Evolutionary conservation across 1,140 invertebrate genomes (phyloP).

Genomic region (Melitaea cinxia): DNA sequence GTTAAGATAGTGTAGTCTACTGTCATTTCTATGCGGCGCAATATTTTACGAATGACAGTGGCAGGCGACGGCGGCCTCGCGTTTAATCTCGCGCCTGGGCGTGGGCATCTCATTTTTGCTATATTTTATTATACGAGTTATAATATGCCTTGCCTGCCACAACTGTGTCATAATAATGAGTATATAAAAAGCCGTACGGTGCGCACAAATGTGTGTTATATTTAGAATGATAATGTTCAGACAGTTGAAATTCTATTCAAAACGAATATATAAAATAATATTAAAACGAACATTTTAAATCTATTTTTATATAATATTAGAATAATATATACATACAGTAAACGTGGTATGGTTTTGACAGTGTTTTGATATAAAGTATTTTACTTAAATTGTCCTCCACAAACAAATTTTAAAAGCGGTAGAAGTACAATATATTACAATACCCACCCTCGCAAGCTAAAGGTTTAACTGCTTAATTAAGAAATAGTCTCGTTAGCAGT

Average conservation of each 20-base stretch:
- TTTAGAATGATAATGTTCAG: neutral
- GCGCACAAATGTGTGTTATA: neutral
- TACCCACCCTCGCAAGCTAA: constrained; percentile 38
- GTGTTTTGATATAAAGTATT: neutral
- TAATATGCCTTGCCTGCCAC: constrained; percentile 26
- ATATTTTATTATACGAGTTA: constrained; percentile 26
- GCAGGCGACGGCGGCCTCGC: constrained; percentile 44
- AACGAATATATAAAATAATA: neutral
- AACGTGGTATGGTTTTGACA: neutral
- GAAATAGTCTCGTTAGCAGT: constrained; percentile 45
- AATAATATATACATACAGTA: no score
- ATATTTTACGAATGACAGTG: constrained; percentile 60
- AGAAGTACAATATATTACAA: constrained; percentile 30
- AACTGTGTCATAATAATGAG: constrained; percentile 35
- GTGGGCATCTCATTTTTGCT: constrained; percentile 61
- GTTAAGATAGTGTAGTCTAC: constrained; percentile 51
- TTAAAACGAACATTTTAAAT: no score
- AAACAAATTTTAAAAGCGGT: constrained; percentile 3
- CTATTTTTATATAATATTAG: no score
- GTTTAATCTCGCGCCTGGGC: constrained; percentile 61
- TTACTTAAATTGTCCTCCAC: neutral
- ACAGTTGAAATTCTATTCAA: neutral
- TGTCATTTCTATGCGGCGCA: constrained; percentile 52
- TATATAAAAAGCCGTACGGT: neutral
- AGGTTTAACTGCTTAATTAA: constrained; percentile 47